Evolutionary conservation across 2,113 vertebrate genomes (phyloP), one percentile per base, ranked within the genome.

Genomic region (Pollimyrus isidori): DNA sequence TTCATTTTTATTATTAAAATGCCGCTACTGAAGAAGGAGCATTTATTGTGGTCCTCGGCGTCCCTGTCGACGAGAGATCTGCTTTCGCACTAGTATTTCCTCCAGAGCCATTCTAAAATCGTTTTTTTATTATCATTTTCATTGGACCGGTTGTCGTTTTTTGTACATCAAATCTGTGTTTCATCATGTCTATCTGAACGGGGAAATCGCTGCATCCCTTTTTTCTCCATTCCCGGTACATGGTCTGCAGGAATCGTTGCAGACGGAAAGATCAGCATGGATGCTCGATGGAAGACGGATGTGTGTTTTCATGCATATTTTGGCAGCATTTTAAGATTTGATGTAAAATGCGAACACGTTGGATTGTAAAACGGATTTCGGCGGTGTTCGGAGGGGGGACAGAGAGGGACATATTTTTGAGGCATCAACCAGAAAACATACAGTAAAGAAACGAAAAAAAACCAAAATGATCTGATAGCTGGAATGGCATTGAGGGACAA

Each of bases 1-100:
- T 80, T 88, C 19, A 62, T 89, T 80, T 76, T 76, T 91, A 89
- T 92, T 91, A 91, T 91, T 91, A 92, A 92, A 92, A 90, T 94
- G 95, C 95, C 90, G 90, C 90, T 91, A 90, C 95, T 95, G 95
- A 96, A 96, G 93, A 93, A 92, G 93, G 94, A 93, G 93, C 95
- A 95, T 93, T 94, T 92, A 94, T 92, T 94, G 93, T 94, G 93
- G 91, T 91, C 94, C 91, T 93, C 90, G 91, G 90, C 94, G 94
- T 95, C 95, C 95, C 95, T 96, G 95, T 95, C 93, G 93, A 94
- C 93, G 94, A 91, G 93, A 89, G 91, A 93, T 89, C 89, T 93
- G 80, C 1, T 53, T 84, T 89, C 39, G 52, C 23, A 46, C 80
- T 85, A 85, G 46, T 62, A 89, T 89, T 58, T 82, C 11, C 52